Percentiles rank a stretch among this genome's conserved stretches.
Evolutionary conservation across 2,888 invertebrate species (phyloP).

Genomic region (Leucoptera coffeella): DNA sequence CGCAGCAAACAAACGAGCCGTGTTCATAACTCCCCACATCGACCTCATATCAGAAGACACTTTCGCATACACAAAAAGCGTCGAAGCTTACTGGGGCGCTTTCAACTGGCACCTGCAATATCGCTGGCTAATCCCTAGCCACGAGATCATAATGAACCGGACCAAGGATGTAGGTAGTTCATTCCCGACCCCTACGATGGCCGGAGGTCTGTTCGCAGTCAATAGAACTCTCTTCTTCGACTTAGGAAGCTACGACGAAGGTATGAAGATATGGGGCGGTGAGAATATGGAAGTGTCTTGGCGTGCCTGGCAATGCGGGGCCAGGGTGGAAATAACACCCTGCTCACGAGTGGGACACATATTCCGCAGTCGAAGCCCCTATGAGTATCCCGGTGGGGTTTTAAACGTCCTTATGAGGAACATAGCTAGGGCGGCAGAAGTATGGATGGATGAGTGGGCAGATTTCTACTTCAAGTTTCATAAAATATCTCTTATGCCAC

Average conservation of each 20-base stretch:
- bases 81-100: constrained; percentile 96
- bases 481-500: constrained; percentile 53
- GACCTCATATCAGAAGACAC: constrained; percentile 88
- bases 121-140: constrained; percentile 74
- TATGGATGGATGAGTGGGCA: constrained; percentile 98
- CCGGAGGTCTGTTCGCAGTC: constrained; percentile 90
- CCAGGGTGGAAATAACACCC: constrained; percentile 82
- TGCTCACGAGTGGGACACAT: constrained; percentile 93
- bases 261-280: constrained; percentile 92
- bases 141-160: constrained; percentile 56
- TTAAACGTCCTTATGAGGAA: constrained; percentile 83
- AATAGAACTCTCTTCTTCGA: constrained; percentile 81
- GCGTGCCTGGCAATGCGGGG: constrained; percentile 94
- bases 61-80: constrained; percentile 89
- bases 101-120: constrained; percentile 98
- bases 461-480: constrained; percentile 88
- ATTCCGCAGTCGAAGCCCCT: constrained; percentile 89
- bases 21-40: constrained; percentile 43
- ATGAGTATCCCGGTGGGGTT: constrained; percentile 91
- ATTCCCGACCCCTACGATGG: constrained; percentile 84
- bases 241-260: constrained; percentile 68
- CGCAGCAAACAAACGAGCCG: constrained; percentile 43
- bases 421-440: constrained; percentile 85
- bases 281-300: constrained; percentile 97
- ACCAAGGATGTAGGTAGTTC: constrained; percentile 60